Evolutionary conservation across 2,113 vertebrate species (phyloP), one percentile per base, ranked within the genome.

Genomic region (Phoenicopterus ruber): DNA sequence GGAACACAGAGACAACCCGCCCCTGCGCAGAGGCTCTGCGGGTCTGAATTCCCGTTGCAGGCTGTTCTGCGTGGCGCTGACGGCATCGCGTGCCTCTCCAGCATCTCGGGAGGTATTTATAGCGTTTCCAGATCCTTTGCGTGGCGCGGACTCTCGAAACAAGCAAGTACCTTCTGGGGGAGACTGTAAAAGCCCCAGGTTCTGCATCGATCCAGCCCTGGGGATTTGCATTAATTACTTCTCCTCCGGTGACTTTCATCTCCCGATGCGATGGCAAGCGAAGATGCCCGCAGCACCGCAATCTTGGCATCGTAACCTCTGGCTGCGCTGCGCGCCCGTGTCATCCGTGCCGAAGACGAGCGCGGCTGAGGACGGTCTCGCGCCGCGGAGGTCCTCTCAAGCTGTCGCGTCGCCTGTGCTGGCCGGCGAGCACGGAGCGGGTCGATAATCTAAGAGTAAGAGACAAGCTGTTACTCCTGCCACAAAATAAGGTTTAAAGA

Each of bases 11-110:
- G 80, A 36, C 31, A 7, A 3, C 5, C 21, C 2, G 1, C n/a
- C 9, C 49, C 55, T 1, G 1, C 3, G 3, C 59, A 24, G 87
- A 29, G 52, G 20, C 61, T 66, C 3, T 4, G 21, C 2, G 7
- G 21, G 29, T 24, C 91, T 5, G 1, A 15, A 2, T 6, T 29
- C 76, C 76, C 7, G 6, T 1, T 12, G n/a, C 4, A 25, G 34
- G 18, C 2, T 1, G 17, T 17, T 22, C 29, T 0, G 0, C 0
- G 0, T 5, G 3, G 6, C 0, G 0, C 76, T 32, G 87, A 7
- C 0, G 3, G 63, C 62, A 24, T 2, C 6, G 0, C 1, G 0
- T 3, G 4, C 26, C 79, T 32, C 80, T 36, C 80, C 94, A 31
- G 82, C 16, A 0, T n/a, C 83, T 69, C 10, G 0, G 70, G 44